Base-by-base conservation (phyloP, 2,888 invertebrate genomes). In the Torymus auratus region DNA sequence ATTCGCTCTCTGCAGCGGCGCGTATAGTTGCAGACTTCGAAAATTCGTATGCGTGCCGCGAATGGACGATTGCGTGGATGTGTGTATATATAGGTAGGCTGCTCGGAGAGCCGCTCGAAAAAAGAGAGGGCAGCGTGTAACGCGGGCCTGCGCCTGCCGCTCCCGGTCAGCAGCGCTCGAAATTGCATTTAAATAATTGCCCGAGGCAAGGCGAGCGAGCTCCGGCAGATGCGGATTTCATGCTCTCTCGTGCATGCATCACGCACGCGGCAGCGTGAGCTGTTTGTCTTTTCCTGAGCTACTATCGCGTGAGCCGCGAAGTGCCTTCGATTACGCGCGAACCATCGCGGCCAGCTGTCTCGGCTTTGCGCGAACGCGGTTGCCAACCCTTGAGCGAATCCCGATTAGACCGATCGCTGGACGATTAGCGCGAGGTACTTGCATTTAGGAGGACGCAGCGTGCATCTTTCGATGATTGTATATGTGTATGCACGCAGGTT, bases 151-250 rank as follows among this genome's bases (percentile, higher is more conserved):
- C 15, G 50, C 20, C 20, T 20, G 20, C 5, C 53, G 10, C 14
- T 58, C 28, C 41, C 55, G 60, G 41, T 12, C 41, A 56, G 28
- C 68, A 17, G 75, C 50, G 41, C n/a, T 69, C 76, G 72, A 77
- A 81, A 81, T 81, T 81, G 72, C 80, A 77, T 81, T 81, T 81
- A 77, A 81, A 81, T 77, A 77, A 81, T 81, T 71, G 80, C 76
- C 76, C 72, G 76, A 68, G 72, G 80, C 60, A n/a, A 62, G 65
- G 12, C 50, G 23, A 41, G 52, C 53, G 41, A 41, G 41, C 41
- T 41, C 7, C 50, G 61, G 76, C 72, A 76, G 75, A 80, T 75
- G 80, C 80, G 80, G 68, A 71, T 68, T 65, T 75, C 70, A 28
- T 53, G 73, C 67, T 15, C 14, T 13, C 41, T 13, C 41, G 3